Evolutionary conservation across 2,113 vertebrate genomes (phyloP).

Genomic region (Aleadryas rufinucha): DNA sequence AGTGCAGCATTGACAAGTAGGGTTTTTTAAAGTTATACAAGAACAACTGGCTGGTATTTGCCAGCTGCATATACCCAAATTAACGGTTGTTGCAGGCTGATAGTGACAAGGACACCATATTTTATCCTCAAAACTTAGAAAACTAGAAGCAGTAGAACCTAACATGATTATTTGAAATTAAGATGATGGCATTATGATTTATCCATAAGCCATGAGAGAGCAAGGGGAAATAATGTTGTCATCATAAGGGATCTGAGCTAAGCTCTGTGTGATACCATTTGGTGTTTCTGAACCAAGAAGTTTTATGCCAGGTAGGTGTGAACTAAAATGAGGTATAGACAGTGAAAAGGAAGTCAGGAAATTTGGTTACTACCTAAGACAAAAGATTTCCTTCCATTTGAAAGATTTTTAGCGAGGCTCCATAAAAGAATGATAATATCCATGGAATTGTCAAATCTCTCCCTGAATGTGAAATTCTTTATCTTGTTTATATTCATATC

Average conservation of each 20-base stretch:
- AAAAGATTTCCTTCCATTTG: background rate
- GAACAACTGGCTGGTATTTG: background rate
- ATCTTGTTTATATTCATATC: background rate
- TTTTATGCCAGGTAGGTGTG: background rate
- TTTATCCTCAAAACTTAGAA: background rate
- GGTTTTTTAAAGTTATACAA: background rate
- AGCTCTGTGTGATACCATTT: background rate
- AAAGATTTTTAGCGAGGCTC: background rate
- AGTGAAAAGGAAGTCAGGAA: background rate
- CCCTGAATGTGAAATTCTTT: background rate
- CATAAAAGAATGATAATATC: background rate
- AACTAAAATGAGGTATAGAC: background rate
- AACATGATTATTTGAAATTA: background rate
- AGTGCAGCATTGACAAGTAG: background rate
- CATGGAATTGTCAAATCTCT: background rate
- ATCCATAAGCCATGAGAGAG: background rate
- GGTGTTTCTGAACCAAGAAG: background rate
- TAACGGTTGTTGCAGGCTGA: background rate
- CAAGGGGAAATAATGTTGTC: background rate
- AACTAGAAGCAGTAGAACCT: background rate
- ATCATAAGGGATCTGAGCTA: background rate
- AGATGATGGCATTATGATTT: background rate
- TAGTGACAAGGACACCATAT: background rate
- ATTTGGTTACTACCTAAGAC: background rate
- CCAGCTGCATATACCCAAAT: background rate